Conservation (phyloP, 2,797 vertebrate genomes). For the Pogonophryne albipinna region DNA sequence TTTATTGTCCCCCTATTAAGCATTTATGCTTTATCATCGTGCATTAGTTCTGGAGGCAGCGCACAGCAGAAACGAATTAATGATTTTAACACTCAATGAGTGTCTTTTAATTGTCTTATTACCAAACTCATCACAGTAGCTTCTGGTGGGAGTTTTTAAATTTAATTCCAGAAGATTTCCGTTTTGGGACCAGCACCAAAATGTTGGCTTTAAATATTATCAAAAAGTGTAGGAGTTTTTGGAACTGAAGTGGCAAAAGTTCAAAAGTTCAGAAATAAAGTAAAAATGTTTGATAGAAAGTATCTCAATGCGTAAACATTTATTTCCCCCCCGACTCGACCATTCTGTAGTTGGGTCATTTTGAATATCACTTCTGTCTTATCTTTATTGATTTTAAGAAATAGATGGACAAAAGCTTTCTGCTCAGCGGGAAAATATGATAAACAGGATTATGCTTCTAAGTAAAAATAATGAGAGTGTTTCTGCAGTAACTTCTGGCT, state of each 20-base stretch:
- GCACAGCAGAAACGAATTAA: slow-evolving; percentile 13
- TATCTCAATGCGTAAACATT: background rate
- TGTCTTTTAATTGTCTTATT: slow-evolving; percentile 14
- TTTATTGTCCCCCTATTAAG: slow-evolving; percentile 4
- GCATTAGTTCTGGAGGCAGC: slow-evolving; percentile 15
- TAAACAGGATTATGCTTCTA: slow-evolving; percentile 13
- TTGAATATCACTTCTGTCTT: background rate
- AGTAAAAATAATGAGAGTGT: slow-evolving; percentile 6
- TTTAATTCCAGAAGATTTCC: background rate
- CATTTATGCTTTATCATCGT: slow-evolving; percentile 4
- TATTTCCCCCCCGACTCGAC: background rate
- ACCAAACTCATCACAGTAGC: slow-evolving; percentile 3
- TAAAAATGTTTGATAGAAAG: background rate
- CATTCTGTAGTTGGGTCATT: background rate
- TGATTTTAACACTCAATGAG: slow-evolving; percentile 30
- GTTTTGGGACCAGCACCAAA: background rate
- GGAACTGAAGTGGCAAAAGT: background rate
- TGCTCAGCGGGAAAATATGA: slow-evolving; percentile 22
- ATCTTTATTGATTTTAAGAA: slow-evolving; percentile 39
- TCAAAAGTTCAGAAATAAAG: slow-evolving; percentile 1
- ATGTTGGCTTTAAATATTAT: background rate
- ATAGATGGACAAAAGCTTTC: slow-evolving; percentile 15
- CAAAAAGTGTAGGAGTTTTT: background rate
- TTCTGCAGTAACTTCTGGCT: slow-evolving; percentile 8
- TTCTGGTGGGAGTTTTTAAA: slow-evolving; percentile 4